These are phyloP conservation scores for Bradypodion ventrale DNA, from an alignment of 2,797 vertebrate genomes.

Conservation along the genomic window DNA sequence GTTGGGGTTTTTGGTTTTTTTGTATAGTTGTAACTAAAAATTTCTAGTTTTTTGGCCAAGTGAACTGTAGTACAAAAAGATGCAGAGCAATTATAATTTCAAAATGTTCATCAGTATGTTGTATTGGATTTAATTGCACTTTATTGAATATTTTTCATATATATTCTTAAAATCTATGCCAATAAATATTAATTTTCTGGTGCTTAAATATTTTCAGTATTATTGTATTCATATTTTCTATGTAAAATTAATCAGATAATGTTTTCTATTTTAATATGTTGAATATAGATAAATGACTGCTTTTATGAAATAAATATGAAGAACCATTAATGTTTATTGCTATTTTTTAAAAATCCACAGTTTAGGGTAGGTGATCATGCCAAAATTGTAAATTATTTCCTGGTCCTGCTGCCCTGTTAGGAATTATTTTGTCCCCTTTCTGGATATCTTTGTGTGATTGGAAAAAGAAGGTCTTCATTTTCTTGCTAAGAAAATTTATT, in stretches of 20 bases:
- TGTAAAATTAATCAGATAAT: slow-evolving; percentile 76
- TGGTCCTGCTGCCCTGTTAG: too few relatives aligned
- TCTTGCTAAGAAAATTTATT: background rate
- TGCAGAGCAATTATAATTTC: slow-evolving; percentile 46
- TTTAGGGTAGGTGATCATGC: background rate
- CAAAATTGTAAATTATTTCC: too few relatives aligned
- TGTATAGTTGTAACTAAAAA: slow-evolving; percentile 47
- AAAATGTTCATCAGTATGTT: slow-evolving; percentile 71
- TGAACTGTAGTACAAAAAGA: slow-evolving; percentile 45
- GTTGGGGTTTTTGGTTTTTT: too few relatives aligned
- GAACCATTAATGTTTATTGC: slow-evolving; percentile 54
- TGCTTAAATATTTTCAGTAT: slow-evolving; percentile 81
- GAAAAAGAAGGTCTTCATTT: too few relatives aligned
- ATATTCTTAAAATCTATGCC: slow-evolving; percentile 76
- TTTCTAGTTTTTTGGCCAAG: slow-evolving; percentile 17
- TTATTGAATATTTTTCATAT: slow-evolving; percentile 75
- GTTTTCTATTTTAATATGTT: slow-evolving; percentile 84
- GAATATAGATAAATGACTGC: slow-evolving; percentile 70
- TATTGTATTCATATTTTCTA: slow-evolving; percentile 80
- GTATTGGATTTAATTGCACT: slow-evolving; percentile 76
- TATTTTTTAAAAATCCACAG: slow-evolving; percentile 33
- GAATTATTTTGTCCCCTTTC: too few relatives aligned
- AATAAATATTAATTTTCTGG: slow-evolving; percentile 77
- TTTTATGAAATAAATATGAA: slow-evolving; percentile 77
- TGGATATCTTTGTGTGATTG: too few relatives aligned